These are phyloP conservation scores for Heliornis fulica DNA, from an alignment of 2,113 vertebrate species.

Conservation along the genomic window DNA sequence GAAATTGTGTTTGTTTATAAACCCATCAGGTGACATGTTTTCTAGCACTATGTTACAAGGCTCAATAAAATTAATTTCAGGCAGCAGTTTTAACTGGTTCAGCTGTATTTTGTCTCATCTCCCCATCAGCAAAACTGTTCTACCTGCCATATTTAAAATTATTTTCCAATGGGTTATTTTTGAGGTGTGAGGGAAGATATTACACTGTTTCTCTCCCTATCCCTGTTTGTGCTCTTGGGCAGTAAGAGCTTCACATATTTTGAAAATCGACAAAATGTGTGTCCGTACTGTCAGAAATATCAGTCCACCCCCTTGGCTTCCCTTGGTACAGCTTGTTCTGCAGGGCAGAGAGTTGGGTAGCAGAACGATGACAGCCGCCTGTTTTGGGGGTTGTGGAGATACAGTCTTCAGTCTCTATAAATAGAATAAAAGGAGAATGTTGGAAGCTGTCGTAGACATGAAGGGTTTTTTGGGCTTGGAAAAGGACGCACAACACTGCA, in stretches of 20 bases:
- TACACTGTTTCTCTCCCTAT: background rate
- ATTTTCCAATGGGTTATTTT: background rate
- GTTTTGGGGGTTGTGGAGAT: background rate
- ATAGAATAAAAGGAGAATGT: background rate
- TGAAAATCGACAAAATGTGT: background rate
- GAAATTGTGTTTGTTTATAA: background rate
- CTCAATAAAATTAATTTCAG: background rate
- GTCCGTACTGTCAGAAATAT: background rate
- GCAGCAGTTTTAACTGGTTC: background rate
- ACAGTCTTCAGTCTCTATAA: background rate
- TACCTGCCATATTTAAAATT: background rate
- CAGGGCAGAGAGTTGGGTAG: background rate
- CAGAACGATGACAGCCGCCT: fast-evolving
- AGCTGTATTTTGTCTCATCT: background rate
- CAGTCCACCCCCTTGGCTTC: background rate
- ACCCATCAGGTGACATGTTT: background rate
- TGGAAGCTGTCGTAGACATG: background rate
- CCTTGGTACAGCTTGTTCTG: background rate
- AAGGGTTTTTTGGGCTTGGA: background rate
- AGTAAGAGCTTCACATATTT: background rate
- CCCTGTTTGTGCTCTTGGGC: background rate
- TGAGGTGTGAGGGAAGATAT: background rate
- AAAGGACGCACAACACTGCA: fast-evolving
- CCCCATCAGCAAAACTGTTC: background rate
- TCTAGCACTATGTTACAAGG: background rate